Conservation (phyloP, 2,888 invertebrate species). For the Acanthosepion lycidas region DNA sequence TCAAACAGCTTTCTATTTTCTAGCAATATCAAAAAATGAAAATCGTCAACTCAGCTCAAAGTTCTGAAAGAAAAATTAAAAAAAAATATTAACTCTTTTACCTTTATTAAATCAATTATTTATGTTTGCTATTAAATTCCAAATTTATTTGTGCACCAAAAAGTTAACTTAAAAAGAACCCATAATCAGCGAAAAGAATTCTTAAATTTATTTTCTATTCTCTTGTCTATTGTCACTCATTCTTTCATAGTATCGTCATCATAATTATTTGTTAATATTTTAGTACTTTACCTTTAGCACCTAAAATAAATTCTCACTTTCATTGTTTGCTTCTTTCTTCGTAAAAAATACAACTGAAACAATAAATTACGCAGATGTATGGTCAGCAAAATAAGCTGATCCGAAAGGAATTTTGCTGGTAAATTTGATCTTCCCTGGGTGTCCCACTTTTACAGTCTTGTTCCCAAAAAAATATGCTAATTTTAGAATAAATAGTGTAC, state of each 20-base stretch:
- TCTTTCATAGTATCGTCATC: too few species aligned
- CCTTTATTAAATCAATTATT: too few species aligned
- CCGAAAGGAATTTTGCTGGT: not conserved
- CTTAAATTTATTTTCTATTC: not conserved
- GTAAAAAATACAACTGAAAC: too few species aligned
- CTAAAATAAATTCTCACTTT: not conserved
- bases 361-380: not conserved
- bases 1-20: too few species aligned
- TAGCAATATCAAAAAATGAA: too few species aligned
- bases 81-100: too few species aligned
- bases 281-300: not conserved
- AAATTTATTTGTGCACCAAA: not conserved
- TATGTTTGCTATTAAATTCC: not conserved
- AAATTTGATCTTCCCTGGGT: not conserved
- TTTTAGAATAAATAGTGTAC: not conserved
- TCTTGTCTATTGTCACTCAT: not conserved
- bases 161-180: not conserved
- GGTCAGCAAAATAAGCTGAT: not conserved
- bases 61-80: too few species aligned
- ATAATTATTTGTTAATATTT: too few species aligned
- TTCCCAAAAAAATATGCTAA: not conserved
- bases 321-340: not conserved
- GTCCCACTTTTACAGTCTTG: not conserved
- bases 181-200: not conserved
- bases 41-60: too few species aligned